Percentiles rank a stretch among this genome's conserved stretches.
These are phyloP conservation scores for Hirundo rustica DNA, from an alignment of 2,797 vertebrate species.

Conservation along the genomic window DNA sequence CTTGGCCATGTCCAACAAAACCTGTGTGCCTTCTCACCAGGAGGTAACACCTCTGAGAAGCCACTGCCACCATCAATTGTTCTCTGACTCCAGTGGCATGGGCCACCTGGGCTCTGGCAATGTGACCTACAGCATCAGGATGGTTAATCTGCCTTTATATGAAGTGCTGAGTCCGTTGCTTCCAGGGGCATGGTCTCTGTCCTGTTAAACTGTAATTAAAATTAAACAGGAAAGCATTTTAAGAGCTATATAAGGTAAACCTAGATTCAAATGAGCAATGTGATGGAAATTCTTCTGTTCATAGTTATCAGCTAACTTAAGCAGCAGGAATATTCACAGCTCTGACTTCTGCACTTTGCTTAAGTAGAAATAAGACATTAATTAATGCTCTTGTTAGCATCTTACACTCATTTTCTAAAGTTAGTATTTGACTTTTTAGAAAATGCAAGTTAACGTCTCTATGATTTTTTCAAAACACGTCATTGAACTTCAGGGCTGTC, in stretches of 20 bases:
- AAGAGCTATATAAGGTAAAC: background rate
- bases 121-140: background rate
- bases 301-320: background rate
- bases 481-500: conserved; percentile 8
- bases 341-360: background rate
- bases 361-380: background rate
- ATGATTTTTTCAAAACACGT: conserved; percentile 29
- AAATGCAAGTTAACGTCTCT: conserved; percentile 19
- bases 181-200: background rate
- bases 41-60: background rate
- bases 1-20: background rate
- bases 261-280: background rate
- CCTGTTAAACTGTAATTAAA: background rate
- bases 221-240: background rate
- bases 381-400: background rate
- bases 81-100: background rate
- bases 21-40: background rate
- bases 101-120: background rate
- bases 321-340: background rate
- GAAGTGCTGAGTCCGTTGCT: background rate
- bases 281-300: background rate
- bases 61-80: background rate
- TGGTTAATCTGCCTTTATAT: background rate
- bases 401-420: background rate
- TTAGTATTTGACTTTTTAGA: conserved; percentile 19